These are phyloP conservation scores for Eupithecia insigniata DNA, from an alignment of 2,888 invertebrate genomes.

Conservation along the genomic window DNA sequence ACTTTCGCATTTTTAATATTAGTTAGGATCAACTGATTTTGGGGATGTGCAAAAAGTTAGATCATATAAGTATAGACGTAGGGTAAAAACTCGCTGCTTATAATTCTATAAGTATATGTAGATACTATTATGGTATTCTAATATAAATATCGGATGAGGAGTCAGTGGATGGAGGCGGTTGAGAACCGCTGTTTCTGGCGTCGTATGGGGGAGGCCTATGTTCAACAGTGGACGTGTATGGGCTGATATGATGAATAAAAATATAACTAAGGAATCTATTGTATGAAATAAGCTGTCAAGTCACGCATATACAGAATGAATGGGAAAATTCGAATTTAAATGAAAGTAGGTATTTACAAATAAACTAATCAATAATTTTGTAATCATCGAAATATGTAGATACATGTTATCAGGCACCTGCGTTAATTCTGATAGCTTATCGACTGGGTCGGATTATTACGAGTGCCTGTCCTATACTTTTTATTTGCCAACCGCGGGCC, in stretches of 20 bases:
- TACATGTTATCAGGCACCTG: conserved; percentile 67
- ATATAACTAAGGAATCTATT: not conserved
- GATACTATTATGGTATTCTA: not conserved
- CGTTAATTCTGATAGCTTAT: conserved; percentile 68
- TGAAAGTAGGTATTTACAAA: conserved; percentile 2
- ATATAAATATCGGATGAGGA: not conserved
- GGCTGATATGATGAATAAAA: too few species aligned
- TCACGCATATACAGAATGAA: not conserved
- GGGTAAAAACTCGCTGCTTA: too few species aligned
- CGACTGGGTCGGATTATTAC: conserved; percentile 53
- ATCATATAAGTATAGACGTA: too few species aligned
- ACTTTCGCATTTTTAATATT: too few species aligned
- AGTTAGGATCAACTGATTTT: not conserved
- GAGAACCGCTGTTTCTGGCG: too few species aligned
- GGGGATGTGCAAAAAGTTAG: not conserved
- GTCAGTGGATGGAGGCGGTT: too few species aligned
- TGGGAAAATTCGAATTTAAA: not conserved
- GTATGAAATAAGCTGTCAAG: not conserved
- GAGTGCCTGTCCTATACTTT: conserved; percentile 38
- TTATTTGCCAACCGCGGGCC: conserved; percentile 42
- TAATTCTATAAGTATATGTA: too few species aligned
- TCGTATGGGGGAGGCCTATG: too few species aligned
- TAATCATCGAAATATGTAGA: conserved; percentile 32
- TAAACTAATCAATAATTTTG: conserved; percentile 19
- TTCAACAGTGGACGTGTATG: too few species aligned